These are phyloP conservation scores for Moxostoma hubbsi DNA, from an alignment of 2,797 vertebrate species.

Conservation along the genomic window DNA sequence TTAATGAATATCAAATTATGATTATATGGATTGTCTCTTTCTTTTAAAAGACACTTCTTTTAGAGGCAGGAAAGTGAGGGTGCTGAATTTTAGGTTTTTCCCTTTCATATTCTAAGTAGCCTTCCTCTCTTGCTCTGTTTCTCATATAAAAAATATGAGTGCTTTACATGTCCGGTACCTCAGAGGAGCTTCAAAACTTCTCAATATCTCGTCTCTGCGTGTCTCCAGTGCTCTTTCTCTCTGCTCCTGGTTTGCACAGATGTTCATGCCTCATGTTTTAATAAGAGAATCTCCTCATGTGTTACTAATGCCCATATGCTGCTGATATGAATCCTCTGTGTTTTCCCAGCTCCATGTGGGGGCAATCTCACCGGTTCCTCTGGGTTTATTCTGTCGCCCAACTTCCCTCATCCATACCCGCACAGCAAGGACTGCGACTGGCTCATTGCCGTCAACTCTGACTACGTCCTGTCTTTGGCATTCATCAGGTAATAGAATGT, in stretches of 20 bases:
- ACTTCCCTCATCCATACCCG: slow-evolving; percentile 97
- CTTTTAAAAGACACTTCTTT: slow-evolving; percentile 48
- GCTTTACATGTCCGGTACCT: slow-evolving; percentile 26
- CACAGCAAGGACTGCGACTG: slow-evolving; percentile 99
- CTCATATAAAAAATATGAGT: slow-evolving; percentile 33
- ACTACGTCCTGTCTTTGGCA: slow-evolving; percentile 95
- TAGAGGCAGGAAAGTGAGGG: slow-evolving; percentile 43
- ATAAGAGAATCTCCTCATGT: slow-evolving; percentile 41
- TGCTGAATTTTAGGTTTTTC: slow-evolving; percentile 43
- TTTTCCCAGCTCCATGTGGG: slow-evolving; percentile 92
- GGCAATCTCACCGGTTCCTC: slow-evolving; percentile 96
- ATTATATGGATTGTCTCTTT: slow-evolving; percentile 34
- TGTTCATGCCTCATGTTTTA: slow-evolving; percentile 52
- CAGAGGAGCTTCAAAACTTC: slow-evolving; percentile 30
- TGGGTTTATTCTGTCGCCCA: slow-evolving; percentile 97
- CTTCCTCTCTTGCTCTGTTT: slow-evolving; percentile 24
- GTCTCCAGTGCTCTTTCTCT: slow-evolving; percentile 22
- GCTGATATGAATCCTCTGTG: slow-evolving; percentile 44
- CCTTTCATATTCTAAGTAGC: slow-evolving; percentile 53
- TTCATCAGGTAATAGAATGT: slow-evolving; percentile 89
- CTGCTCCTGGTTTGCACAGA: slow-evolving; percentile 42
- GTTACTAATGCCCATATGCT: slow-evolving; percentile 41
- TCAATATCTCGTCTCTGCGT: slow-evolving; percentile 32
- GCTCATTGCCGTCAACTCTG: slow-evolving; percentile 92
- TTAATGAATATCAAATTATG: slow-evolving; percentile 58